Percentiles rank a stretch among this genome's conserved stretches.
Conservation (phyloP, 2,113 vertebrate genomes). For the Oxyura jamaicensis region DNA sequence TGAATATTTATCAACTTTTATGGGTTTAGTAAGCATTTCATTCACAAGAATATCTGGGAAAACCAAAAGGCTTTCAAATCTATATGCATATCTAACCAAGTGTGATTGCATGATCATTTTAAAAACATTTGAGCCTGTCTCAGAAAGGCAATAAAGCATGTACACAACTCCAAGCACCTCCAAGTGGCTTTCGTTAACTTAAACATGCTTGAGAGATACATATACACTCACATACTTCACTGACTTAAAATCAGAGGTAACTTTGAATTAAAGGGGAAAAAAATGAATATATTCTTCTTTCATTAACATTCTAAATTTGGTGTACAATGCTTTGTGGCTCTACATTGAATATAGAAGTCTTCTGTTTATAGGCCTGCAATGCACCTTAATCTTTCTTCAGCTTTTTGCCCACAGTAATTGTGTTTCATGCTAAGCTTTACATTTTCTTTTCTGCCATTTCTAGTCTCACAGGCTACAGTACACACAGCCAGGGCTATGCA, state of each 20-base stretch:
- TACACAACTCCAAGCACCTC: not conserved
- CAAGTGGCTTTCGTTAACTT: not conserved
- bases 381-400: not conserved
- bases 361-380: not conserved
- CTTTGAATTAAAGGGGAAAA: not conserved
- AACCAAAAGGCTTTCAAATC: not conserved
- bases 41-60: not conserved
- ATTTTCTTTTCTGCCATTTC: not conserved
- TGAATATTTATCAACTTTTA: not conserved
- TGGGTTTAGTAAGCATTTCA: not conserved
- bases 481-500: not conserved
- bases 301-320: not conserved
- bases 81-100: not conserved
- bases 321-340: not conserved
- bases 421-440: not conserved
- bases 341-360: not conserved
- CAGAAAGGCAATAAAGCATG: not conserved
- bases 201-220: not conserved
- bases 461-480: not conserved
- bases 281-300: not conserved
- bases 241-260: not conserved
- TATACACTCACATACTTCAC: not conserved
- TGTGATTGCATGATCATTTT: not conserved
- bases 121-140: not conserved
- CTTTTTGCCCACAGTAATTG: not conserved